Percentiles rank a stretch among this genome's conserved stretches.
Evolutionary conservation across 1,140 invertebrate species (phyloP).

Genomic region (Caenorhabditis latens): DNA sequence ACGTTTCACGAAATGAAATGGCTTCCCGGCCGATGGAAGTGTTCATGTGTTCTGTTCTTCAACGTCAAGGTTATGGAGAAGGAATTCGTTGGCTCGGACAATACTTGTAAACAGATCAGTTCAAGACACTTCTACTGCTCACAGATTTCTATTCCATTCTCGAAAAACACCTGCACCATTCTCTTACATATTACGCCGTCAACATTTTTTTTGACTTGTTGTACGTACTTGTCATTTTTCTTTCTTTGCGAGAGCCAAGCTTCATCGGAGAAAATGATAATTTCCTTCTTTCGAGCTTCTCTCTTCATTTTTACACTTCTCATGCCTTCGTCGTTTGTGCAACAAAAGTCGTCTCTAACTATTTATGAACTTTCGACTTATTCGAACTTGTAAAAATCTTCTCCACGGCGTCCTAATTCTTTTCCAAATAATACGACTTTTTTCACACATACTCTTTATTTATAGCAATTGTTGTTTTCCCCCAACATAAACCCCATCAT

Average conservation of each 20-base stretch:
- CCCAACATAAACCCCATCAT: background rate
- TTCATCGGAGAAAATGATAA: background rate
- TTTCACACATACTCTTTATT: background rate
- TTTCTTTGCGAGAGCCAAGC: background rate
- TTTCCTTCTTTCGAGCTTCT: background rate
- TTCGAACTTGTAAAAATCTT: slow-evolving; percentile 33
- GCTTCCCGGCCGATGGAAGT: slow-evolving; percentile 89
- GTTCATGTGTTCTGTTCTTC: slow-evolving; percentile 98
- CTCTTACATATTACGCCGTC: slow-evolving; percentile 42
- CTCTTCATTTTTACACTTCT: slow-evolving; percentile 28
- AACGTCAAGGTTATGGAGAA: slow-evolving; percentile 98
- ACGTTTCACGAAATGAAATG: slow-evolving; percentile 73
- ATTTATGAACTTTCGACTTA: slow-evolving; percentile 43
- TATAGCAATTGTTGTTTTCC: background rate
- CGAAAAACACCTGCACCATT: slow-evolving; percentile 27
- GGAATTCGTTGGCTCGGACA: slow-evolving; percentile 99
- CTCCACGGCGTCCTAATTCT: slow-evolving; percentile 10
- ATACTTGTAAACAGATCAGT: slow-evolving; percentile 82
- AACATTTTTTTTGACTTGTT: slow-evolving; percentile 45
- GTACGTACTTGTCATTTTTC: slow-evolving; percentile 44
- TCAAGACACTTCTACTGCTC: background rate
- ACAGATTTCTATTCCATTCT: background rate
- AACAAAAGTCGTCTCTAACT: slow-evolving; percentile 12
- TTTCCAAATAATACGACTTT: background rate
- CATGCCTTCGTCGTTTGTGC: slow-evolving; percentile 50